phyloP scores from a whole-genome alignment of 2,888 invertebrate species.

The Trisateles emortualis region DNA sequence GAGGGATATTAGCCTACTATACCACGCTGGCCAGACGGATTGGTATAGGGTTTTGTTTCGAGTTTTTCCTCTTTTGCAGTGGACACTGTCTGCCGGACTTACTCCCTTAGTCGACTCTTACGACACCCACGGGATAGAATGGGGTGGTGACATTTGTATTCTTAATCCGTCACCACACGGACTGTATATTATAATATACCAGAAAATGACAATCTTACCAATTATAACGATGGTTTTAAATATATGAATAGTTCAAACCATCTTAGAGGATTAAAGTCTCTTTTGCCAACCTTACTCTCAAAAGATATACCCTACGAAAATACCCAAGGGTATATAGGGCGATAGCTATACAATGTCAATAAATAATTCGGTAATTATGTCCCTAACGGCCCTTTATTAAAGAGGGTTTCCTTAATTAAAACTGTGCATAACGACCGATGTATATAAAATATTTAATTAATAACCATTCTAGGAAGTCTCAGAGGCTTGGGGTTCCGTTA shows the following conservation, averaged over 20 bases:
- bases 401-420: conserved; percentile 42
- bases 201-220: too few species aligned
- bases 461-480: conserved; percentile 15
- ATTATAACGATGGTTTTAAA: too few species aligned
- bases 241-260: not conserved
- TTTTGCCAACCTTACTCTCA: not conserved
- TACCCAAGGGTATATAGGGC: not conserved
- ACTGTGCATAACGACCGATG: conserved; percentile 16
- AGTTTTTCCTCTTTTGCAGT: too few species aligned
- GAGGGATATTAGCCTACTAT: too few species aligned
- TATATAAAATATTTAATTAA: conserved; percentile 39
- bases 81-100: too few species aligned
- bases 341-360: conserved; percentile 11
- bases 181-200: too few species aligned
- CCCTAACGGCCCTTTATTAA: conserved; percentile 19
- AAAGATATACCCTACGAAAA: not conserved
- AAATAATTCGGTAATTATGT: conserved; percentile 48
- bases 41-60: too few species aligned
- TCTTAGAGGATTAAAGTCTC: not conserved
- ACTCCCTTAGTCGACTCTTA: too few species aligned
- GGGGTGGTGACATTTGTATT: too few species aligned
- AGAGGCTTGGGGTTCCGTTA: conserved; percentile 10
- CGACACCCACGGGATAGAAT: too few species aligned
- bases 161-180: too few species aligned
- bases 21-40: too few species aligned